Evolutionary conservation across 2,797 vertebrate species (phyloP), one percentile per base, ranked within the genome.

Genomic region (Sebastes jordani): DNA sequence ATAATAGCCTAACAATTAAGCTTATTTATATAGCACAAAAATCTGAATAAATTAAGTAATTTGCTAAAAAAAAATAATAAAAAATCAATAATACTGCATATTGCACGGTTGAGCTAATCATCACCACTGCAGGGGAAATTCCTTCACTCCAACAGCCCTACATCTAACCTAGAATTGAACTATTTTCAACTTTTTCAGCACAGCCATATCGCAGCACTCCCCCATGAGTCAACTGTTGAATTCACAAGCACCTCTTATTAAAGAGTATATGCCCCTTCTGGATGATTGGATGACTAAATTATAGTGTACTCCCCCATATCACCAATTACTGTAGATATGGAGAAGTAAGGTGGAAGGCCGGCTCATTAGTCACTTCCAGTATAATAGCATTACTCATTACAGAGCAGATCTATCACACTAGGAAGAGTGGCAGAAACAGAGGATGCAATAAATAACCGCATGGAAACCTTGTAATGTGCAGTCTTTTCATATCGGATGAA

Each of bases 301-400:
- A 62, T 11, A 72, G 11, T 1, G 8, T 22, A 18, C 16, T 23
- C 55, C 36, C 4, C 27, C 27, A 49, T 38, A 49, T 38, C 10
- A 20, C 11, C 30, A 69, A 58, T 63, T 76, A 76, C 49, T 20
- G 46, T 4, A 55, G 10, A 60, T 27, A 58, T 38, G 16, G 20
- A 27, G 8, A 62, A 10, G 49, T 78, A 32, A 52, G 22, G 23
- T 85, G 34, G 63, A 73, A 60, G 63, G 30, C 13, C 16, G 10
- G 56, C 59, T 69, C 55, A 61, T 84, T 76, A 63, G 42, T 71
- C 61, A 74, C 63, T 60, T 46, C 0, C 52, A 5, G 23, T 59
- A n/a, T 38, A 79, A 74, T 11, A 34, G 16, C 16, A 49, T 80
- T 52, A 76, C 7, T 62, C 52, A 81, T 56, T 52, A 42, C 2